Percentiles rank a stretch among this genome's conserved stretches.
Conservation (phyloP, 1,140 invertebrate species). For the Agrilus planipennis region DNA sequence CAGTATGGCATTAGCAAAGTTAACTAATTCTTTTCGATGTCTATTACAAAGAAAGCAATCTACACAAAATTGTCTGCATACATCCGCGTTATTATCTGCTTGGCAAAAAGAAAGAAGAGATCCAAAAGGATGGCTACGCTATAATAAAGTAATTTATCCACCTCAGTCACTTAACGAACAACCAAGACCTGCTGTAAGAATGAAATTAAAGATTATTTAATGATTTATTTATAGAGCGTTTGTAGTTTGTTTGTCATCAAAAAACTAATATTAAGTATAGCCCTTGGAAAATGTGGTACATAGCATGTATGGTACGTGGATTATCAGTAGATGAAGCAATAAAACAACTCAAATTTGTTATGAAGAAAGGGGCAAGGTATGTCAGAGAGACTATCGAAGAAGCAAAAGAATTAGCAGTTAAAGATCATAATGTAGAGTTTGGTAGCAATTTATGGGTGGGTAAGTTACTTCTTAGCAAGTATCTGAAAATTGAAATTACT, state of each 20-base stretch:
- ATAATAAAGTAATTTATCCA: constrained; percentile 69
- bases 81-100: neutral
- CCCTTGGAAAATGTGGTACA: constrained; percentile 85
- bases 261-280: constrained; percentile 79
- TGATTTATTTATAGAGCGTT: constrained; percentile 19
- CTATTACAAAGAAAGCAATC: too few relatives aligned
- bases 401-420: constrained; percentile 78
- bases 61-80: constrained; percentile 4
- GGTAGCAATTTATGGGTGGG: constrained; percentile 93
- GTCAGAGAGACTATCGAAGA: constrained; percentile 74
- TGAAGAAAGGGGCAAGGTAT: constrained; percentile 70
- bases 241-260: constrained; percentile 76
- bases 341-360: constrained; percentile 74
- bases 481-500: neutral
- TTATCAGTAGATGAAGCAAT: constrained; percentile 89
- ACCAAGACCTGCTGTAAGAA: constrained; percentile 67
- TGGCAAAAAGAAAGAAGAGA: constrained; percentile 9
- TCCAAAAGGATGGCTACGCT: constrained; percentile 42
- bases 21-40: too few relatives aligned
- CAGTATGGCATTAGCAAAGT: too few relatives aligned
- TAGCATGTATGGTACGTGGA: constrained; percentile 74
- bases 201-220: constrained; percentile 15
- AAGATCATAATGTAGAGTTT: constrained; percentile 88
- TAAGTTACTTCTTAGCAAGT: constrained; percentile 39
- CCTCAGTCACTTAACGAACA: constrained; percentile 63